Percentiles rank a stretch among this genome's conserved stretches.
These are phyloP conservation scores for Myrmophylax atrothorax DNA, from an alignment of 2,113 vertebrate species.

Conservation along the genomic window DNA sequence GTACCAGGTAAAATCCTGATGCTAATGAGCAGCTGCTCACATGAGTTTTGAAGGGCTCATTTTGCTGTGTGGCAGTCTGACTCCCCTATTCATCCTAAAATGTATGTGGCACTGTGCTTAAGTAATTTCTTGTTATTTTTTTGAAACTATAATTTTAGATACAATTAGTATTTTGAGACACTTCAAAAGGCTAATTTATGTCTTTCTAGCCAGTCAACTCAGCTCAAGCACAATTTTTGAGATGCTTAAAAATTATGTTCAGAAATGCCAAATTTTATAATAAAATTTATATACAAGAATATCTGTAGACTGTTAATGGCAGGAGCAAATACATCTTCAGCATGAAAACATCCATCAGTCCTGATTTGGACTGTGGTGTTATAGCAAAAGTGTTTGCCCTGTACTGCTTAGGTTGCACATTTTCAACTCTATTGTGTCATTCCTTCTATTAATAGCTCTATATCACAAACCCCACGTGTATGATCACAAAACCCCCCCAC, in stretches of 20 bases:
- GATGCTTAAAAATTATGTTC: not conserved
- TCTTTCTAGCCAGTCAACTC: not conserved
- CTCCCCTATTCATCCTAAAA: not conserved
- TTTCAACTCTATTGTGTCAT: not conserved
- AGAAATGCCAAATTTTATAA: not conserved
- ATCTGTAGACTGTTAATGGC: not conserved
- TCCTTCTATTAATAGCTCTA: not conserved
- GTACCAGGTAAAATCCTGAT: conserved; percentile 37
- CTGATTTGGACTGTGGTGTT: not conserved
- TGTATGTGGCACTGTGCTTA: not conserved
- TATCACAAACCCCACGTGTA: not conserved
- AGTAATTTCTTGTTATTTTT: not conserved
- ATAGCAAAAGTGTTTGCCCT: not conserved
- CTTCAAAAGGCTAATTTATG: not conserved
- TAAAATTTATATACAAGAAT: not conserved
- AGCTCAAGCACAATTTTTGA: not conserved
- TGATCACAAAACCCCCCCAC: not conserved
- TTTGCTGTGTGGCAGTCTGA: not conserved
- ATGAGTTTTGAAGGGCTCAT: not conserved
- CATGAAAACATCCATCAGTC: not conserved
- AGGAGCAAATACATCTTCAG: not conserved
- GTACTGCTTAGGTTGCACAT: not conserved
- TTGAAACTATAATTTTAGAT: not conserved
- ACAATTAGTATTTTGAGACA: not conserved
- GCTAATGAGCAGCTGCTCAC: conserved; percentile 43